Base-by-base conservation (phyloP, 2,888 invertebrate species). In the Ornithoptera priamus region DNA sequence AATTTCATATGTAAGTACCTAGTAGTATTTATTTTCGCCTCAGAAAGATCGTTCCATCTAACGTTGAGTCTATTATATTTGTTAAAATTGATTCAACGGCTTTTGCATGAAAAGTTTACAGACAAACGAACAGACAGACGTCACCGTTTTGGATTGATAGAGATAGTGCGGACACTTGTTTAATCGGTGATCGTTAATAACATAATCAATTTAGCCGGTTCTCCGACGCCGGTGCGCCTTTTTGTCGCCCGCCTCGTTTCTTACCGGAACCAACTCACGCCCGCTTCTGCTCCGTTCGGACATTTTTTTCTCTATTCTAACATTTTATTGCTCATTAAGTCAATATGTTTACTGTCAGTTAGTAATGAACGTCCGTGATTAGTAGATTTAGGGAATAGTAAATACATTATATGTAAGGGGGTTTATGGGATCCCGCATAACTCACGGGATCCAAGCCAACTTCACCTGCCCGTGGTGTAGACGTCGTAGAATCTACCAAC, bases 191-290 rank as follows among this genome's bases (percentile, higher is more conserved):
- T 46, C 61, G 64, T 65, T 71, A 67, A 67, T 71, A 71, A 67
- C 65, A 65, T 69, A 69, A 69, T 69, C 65, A 69, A 69, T 69
- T 69, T 64, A 46, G 57, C 69, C 61, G 61, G 65, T 56, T 30
- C 42, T 30, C 61, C 61, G 69, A 57, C 65, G 62, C 36, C 58
- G 63, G 36, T 42, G 30, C 63, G 62, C 1, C 63, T 36, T 69
- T 60, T 69, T 60, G 60, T 60, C 39, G 64, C 42, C 20, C 36
- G 30, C 65, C 59, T 58, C 66, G 60, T 66, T 66, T 66, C 60
- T 60, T 66, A 66, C 30, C 60, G n/a, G 50, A 66, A 17, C 20
- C 58, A 30, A 59, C 59, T 42, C 50, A n/a, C 50, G 10, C 46
- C 22, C 22, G 65, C 63, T 30, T 63, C 63, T 63, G 20, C 46